Evolutionary conservation across 2,113 vertebrate species (phyloP), one percentile per base, ranked within the genome.

Genomic region (Blennius ocellaris): DNA sequence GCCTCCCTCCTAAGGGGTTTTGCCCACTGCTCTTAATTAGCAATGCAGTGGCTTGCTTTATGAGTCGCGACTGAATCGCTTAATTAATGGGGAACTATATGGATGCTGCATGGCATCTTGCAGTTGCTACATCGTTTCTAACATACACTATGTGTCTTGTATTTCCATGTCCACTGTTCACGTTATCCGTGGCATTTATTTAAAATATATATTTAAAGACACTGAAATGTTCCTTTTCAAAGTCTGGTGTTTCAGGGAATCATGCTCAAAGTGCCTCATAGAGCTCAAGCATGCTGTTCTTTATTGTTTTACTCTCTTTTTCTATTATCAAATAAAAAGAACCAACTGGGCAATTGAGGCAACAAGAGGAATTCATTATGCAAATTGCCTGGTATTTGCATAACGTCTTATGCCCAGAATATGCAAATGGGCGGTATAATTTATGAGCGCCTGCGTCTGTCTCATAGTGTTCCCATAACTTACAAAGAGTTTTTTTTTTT

Each of bases 351-450:
- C 94, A 95, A 95, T 92, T 93, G 95, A 95, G 94, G 95, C 94
- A 96, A 96, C 92, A 94, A 95, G 94, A 95, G 92, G 94, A 97
- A 97, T 95, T 95, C 96, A 97, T 98, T 97, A 97, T 97, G 96
- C 95, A 97, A 96, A 97, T 96, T 70, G 74, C 6, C 72, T 78
- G 30, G 77, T 91, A 96, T 99, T 98, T 98, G 96, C 97, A 98
- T 98, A 97, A 97, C 96, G 96, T 95, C 93, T 96, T 95, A 94
- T 95, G 94, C 95, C 94, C 95, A 88, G 93, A 90, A 96, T 96
- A 99, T 98, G 97, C 95, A 98, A 97, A 99, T 96, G 82, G 94
- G 71, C 72, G 90, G 90, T 96, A 96, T 97, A 97, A 99, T 98
- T 97, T 98, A 98, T 96, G 95, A 97, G 94, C 93, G 93, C 94